phyloP scores from a whole-genome alignment of 2,113 vertebrate species.

The Danio rerio region GRCz12tu NC_133193.1:25382001-25382500 shows the following conservation, averaged over 20 bases:
- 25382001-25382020: constrained; percentile 78
- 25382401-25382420: no score
- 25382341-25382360: no score
- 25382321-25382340: no score
- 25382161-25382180: neutral
- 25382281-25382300: no score
- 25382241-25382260: neutral
- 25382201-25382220: neutral
- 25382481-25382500: no score
- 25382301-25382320: no score
- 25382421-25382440: no score
- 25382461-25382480: no score
- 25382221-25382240: neutral
- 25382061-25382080: constrained; percentile 41
- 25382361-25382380: no score
- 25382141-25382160: neutral
- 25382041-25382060: constrained; percentile 64
- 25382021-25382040: constrained; percentile 65
- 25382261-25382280: neutral
- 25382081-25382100: neutral
- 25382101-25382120: neutral
- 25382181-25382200: neutral
- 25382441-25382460: no score
- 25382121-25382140: neutral
- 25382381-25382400: no score